A percentile compares a stretch with the other conserved stretches of the same genome.
Conservation (phyloP, 2,888 invertebrate species). For the Salticus scenicus region DNA sequence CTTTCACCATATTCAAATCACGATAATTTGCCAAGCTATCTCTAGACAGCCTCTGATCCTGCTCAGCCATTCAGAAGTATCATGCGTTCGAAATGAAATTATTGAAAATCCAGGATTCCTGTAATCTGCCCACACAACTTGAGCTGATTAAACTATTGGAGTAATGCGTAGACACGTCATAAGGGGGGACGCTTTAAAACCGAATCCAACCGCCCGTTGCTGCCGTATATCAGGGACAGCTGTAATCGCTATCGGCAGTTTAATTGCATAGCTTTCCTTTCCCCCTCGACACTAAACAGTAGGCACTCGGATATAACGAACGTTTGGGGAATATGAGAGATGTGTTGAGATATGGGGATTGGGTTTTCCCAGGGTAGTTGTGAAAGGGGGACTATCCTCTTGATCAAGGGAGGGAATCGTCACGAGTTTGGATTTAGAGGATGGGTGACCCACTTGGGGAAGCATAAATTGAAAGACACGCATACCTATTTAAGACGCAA, state of each 20-base stretch:
- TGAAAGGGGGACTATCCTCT: neutral
- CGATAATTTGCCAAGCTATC: neutral
- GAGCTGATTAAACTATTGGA: slow-evolving; percentile 60
- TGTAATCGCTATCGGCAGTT: slow-evolving; percentile 59
- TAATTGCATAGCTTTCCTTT: slow-evolving; percentile 49
- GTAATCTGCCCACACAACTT: slow-evolving; percentile 34
- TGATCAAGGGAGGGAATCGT: neutral
- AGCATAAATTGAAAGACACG: slow-evolving; percentile 14
- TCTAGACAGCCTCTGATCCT: neutral
- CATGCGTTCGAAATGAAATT: slow-evolving; percentile 58
- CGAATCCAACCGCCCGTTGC: slow-evolving; percentile 7
- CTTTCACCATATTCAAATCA: neutral
- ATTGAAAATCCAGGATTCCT: slow-evolving; percentile 53
- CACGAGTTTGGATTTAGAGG: neutral
- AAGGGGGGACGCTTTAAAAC: slow-evolving; percentile 15
- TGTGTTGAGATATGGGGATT: neutral
- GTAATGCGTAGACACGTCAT: slow-evolving; percentile 52
- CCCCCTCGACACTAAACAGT: slow-evolving; percentile 4
- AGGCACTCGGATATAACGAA: slow-evolving; percentile 7
- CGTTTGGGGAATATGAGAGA: slow-evolving; percentile 9
- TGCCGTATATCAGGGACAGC: slow-evolving; percentile 40
- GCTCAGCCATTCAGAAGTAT: slow-evolving; percentile 40
- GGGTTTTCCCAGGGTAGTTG: slow-evolving; percentile 11
- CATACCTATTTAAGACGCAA: slow-evolving; percentile 2
- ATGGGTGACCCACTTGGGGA: neutral